Evolutionary conservation across 2,888 invertebrate species (phyloP).

Genomic region (Polietes domitor): DNA sequence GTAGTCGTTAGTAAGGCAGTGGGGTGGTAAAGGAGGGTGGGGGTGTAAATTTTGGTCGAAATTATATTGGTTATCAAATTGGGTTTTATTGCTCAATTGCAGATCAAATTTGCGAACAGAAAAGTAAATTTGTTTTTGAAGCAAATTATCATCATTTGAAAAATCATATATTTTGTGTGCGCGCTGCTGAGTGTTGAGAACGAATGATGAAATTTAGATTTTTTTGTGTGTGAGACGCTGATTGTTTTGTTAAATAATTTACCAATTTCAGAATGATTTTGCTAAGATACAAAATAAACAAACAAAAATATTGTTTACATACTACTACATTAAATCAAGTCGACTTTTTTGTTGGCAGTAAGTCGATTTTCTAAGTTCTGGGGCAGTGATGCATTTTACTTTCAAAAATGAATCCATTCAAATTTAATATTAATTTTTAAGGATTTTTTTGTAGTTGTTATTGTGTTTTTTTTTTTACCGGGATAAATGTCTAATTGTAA

Average conservation of each 20-base stretch:
- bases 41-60: conserved; percentile 9
- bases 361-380: conserved; percentile 43
- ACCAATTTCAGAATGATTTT: conserved; percentile 61
- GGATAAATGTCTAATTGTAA: no score
- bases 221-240: neutral
- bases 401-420: conserved; percentile 57
- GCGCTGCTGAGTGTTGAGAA: conserved; percentile 4
- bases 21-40: neutral
- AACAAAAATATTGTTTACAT: conserved; percentile 23
- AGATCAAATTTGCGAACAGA: neutral
- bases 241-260: conserved; percentile 57
- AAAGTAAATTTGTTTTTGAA: neutral
- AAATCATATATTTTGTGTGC: neutral
- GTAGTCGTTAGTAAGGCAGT: neutral
- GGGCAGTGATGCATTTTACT: conserved; percentile 62
- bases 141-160: neutral
- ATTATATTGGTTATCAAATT: conserved; percentile 3
- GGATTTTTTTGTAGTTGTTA: no score
- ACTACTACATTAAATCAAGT: conserved; percentile 57
- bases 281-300: conserved; percentile 21
- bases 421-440: conserved; percentile 32
- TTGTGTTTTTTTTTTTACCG: no score
- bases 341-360: conserved; percentile 27
- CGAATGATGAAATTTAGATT: no score
- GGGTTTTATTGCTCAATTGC: conserved; percentile 1